Percentiles rank a stretch among this genome's conserved stretches.
phyloP scores from a whole-genome alignment of 2,888 invertebrate genomes.

The Emesis furor region DNA sequence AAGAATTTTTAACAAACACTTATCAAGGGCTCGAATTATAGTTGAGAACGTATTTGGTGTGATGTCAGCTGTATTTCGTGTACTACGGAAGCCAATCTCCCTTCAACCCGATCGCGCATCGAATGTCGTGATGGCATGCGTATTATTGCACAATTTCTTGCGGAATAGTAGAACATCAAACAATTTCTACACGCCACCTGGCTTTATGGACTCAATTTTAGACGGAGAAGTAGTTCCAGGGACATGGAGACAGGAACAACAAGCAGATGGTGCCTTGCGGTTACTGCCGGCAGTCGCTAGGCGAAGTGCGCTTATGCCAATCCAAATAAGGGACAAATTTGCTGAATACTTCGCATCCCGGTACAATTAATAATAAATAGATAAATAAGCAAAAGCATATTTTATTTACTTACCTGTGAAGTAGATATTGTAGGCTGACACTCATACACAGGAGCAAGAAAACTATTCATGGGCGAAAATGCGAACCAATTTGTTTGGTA shows the following conservation, averaged over 20 bases:
- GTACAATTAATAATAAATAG: too few relatives aligned
- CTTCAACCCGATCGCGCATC: slow-evolving; percentile 49
- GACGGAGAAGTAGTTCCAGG: neutral
- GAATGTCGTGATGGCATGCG: slow-evolving; percentile 62
- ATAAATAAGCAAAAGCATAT: too few relatives aligned
- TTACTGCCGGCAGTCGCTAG: neutral
- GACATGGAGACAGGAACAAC: neutral
- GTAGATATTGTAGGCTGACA: neutral
- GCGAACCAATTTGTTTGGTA: neutral
- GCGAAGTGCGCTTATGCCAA: neutral
- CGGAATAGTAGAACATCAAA: neutral
- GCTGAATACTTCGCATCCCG: too few relatives aligned
- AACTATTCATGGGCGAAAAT: neutral
- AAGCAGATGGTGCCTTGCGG: neutral
- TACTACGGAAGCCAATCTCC: slow-evolving; percentile 59
- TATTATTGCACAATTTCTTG: slow-evolving; percentile 42
- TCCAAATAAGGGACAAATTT: neutral
- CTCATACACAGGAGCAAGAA: neutral
- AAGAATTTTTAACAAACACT: slow-evolving; percentile 30
- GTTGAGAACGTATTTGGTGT: slow-evolving; percentile 72
- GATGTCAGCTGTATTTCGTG: slow-evolving; percentile 56
- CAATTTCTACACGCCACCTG: neutral
- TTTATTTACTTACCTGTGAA: too few relatives aligned
- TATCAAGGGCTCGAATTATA: slow-evolving; percentile 52
- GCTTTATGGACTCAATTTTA: neutral